Conservation (phyloP, 2,888 invertebrate species). For the Arge pagana region DNA sequence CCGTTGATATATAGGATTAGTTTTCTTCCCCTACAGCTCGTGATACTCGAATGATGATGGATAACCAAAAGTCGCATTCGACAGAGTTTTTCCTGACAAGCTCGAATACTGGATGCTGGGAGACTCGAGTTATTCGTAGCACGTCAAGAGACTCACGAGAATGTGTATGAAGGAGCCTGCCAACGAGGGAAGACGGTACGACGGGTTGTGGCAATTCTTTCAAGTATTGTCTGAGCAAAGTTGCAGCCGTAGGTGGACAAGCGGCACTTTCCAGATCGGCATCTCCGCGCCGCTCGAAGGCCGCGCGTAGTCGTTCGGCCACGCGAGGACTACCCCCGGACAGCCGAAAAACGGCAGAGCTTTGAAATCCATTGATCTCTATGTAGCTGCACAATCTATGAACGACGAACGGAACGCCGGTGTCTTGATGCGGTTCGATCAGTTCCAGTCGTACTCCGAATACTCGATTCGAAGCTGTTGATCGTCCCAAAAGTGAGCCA, state of each 20-base stretch:
- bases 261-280: constrained; percentile 60
- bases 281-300: constrained; percentile 62
- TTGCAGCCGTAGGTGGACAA: constrained; percentile 63
- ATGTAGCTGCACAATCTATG: constrained; percentile 58
- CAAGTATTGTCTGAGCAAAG: constrained; percentile 63
- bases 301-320: constrained; percentile 60
- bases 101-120: no score
- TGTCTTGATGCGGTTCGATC: constrained; percentile 51
- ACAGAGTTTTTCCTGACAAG: no score
- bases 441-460: constrained; percentile 53
- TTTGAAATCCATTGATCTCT: constrained; percentile 55
- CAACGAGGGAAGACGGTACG: constrained; percentile 58
- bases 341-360: constrained; percentile 58
- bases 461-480: constrained; percentile 40
- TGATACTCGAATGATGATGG: no score
- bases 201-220: constrained; percentile 62
- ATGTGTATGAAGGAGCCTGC: constrained; percentile 49
- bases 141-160: constrained; percentile 46
- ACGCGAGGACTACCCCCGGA: constrained; percentile 62
- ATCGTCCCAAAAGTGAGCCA: constrained; percentile 49
- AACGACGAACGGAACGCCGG: constrained; percentile 56
- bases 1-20: no score
- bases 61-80: no score
- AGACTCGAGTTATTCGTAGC: no score
- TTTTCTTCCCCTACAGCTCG: no score